Evolutionary conservation across 2,888 invertebrate genomes (phyloP).

Genomic region (Pristionchus entomophagus): DNA sequence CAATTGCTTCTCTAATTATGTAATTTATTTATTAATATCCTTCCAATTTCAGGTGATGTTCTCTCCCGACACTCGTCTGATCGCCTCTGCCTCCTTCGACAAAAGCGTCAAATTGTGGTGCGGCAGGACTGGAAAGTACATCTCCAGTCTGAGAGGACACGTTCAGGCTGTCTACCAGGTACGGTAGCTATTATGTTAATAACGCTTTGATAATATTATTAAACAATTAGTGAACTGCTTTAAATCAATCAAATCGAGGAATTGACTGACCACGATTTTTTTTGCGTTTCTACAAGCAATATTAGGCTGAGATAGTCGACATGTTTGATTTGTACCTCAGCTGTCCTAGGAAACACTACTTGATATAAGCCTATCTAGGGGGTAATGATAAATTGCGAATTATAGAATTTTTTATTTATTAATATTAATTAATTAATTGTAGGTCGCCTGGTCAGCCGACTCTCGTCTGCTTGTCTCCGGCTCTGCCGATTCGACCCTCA

Average conservation of each 20-base stretch:
- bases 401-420: background rate
- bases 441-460: conserved; percentile 97
- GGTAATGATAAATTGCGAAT: too few species aligned
- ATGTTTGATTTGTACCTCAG: too few species aligned
- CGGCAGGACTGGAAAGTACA: conserved; percentile 85
- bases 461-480: conserved; percentile 94
- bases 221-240: too few species aligned
- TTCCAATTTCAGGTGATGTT: conserved; percentile 85
- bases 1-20: too few species aligned
- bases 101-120: conserved; percentile 98
- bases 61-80: conserved; percentile 92
- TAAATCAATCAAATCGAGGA: too few species aligned
- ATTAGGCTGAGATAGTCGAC: too few species aligned
- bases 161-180: conserved; percentile 95
- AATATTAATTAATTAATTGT: conserved; percentile 74
- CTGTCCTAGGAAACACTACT: too few species aligned
- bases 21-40: background rate
- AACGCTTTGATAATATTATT: too few species aligned
- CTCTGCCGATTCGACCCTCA: conserved; percentile 97
- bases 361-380: too few species aligned
- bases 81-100: conserved; percentile 98
- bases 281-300: too few species aligned
- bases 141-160: conserved; percentile 92
- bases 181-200: too few species aligned
- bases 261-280: too few species aligned